These are phyloP conservation scores for Eristalinus sepulchralis DNA, from an alignment of 2,888 invertebrate genomes.

Conservation along the genomic window DNA sequence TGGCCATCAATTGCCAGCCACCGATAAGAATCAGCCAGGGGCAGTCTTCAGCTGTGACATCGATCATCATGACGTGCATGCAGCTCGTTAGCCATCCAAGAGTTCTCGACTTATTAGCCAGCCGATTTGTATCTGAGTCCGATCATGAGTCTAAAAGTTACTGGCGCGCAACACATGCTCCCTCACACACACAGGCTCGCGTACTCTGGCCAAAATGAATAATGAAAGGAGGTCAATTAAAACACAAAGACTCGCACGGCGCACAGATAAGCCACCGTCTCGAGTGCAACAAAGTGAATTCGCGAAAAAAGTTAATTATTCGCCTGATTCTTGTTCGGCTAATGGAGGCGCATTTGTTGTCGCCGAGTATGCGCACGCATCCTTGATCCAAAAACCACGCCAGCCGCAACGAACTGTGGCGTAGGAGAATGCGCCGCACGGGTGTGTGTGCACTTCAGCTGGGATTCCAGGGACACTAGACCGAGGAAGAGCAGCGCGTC, in stretches of 20 bases:
- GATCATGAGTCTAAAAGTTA: not conserved
- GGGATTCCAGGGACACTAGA: conserved; percentile 43
- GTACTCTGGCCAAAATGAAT: conserved; percentile 25
- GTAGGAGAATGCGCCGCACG: conserved; percentile 41
- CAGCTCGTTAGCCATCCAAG: conserved; percentile 50
- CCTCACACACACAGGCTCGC: not conserved
- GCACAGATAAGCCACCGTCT: conserved; percentile 14
- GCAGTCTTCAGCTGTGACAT: conserved; percentile 55
- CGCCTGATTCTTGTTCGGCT: not conserved
- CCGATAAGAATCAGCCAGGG: conserved; percentile 35
- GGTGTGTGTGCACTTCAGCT: not conserved
- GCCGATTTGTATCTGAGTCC: conserved; percentile 50
- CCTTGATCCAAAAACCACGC: conserved; percentile 58
- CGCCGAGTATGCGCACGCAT: conserved; percentile 26
- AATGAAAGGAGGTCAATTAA: conserved; percentile 68
- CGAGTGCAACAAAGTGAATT: conserved; percentile 2
- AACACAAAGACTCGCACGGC: conserved; percentile 37
- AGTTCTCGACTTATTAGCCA: conserved; percentile 41
- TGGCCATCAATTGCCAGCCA: conserved; percentile 18
- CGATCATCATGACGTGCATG: conserved; percentile 49
- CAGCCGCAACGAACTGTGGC: not conserved
- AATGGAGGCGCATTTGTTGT: conserved; percentile 1
- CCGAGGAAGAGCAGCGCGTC: conserved; percentile 44
- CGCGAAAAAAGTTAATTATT: not conserved
- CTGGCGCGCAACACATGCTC: conserved; percentile 10